Evolutionary conservation across 2,113 vertebrate genomes (phyloP), one percentile per base, ranked within the genome.

Genomic region (Aegithalos caudatus): DNA sequence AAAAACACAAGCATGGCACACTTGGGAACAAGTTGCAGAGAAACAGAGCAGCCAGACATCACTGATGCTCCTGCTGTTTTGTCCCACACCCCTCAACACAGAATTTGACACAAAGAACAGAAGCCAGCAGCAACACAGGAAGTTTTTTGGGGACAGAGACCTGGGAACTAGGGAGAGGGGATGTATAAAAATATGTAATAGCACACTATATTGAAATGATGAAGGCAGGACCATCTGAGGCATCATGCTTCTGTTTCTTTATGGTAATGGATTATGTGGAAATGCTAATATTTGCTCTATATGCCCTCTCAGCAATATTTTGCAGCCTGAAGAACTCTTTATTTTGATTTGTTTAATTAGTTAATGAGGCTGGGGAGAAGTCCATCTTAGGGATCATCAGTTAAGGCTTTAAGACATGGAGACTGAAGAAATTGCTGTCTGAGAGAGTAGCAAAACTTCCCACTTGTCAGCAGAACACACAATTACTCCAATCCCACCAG

Each of bases 281-380:
- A 94, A 93, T 77, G 82, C 37, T 93, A 91, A 91, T 90, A 76
- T 78, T 97, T 87, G 86, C 44, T 15, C 61, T 72, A 69, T 93
- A 95, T 87, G 72, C 71, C 67, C 54, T 88, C 84, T 94, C 58
- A 94, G 92, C 86, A 94, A 94, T 93, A 94, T 94, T 97, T 71
- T 83, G n/a, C 93, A 87, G 74, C n/a, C 64, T 74, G 85, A 88
- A 61, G 92, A 97, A 94, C 65, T 91, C 81, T 97, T 96, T 91
- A 58, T 94, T 94, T 97, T 71, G 79, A 97, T 93, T 72, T 96
- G 94, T 95, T 96, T 97, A 96, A 96, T 98, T 97, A 91, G 91
- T 94, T 94, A 95, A 96, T 92, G 88, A 96, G 88, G 76, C 18
- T 88, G 79, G 86, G 94, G 93, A 97, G 91, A 94, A 90, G 90